phyloP scores from a whole-genome alignment of 2,113 vertebrate species.

The Oncorhynchus masou region DNA sequence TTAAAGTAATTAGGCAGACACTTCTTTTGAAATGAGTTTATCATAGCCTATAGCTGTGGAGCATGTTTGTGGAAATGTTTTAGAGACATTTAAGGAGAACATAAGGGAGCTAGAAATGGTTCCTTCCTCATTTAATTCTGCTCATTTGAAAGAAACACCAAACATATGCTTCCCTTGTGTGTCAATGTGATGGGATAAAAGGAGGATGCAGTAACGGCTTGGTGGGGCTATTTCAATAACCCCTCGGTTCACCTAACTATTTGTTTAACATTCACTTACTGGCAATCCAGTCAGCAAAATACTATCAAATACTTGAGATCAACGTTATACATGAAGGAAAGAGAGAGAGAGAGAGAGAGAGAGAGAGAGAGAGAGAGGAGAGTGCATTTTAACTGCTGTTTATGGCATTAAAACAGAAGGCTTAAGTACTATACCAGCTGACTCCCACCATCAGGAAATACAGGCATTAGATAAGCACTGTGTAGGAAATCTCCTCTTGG shows the following conservation, averaged over 20 bases:
- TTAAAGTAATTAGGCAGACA: constrained; percentile 45
- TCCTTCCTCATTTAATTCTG: not conserved
- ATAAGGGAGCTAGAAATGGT: not conserved
- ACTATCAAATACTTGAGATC: not conserved
- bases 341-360: not conserved
- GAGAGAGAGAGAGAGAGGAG: too few species aligned
- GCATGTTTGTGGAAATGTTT: constrained; percentile 26
- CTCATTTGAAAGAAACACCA: too few species aligned
- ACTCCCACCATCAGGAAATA: constrained; percentile 11
- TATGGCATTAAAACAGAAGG: not conserved
- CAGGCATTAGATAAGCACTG: not conserved
- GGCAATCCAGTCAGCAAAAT: not conserved
- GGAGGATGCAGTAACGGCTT: too few species aligned
- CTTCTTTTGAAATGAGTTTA: constrained; percentile 40
- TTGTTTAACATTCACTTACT: not conserved
- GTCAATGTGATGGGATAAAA: too few species aligned
- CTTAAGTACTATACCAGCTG: constrained; percentile 28
- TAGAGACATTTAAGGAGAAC: constrained; percentile 17
- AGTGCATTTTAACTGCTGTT: not conserved
- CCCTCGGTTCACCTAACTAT: too few species aligned
- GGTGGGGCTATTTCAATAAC: too few species aligned
- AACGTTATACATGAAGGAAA: not conserved
- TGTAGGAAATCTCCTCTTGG: constrained; percentile 10
- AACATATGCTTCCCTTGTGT: too few species aligned
- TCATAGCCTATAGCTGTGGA: constrained; percentile 28